Base-by-base conservation (phyloP, 2,113 vertebrate genomes). In the Oryzias celebensis region DNA sequence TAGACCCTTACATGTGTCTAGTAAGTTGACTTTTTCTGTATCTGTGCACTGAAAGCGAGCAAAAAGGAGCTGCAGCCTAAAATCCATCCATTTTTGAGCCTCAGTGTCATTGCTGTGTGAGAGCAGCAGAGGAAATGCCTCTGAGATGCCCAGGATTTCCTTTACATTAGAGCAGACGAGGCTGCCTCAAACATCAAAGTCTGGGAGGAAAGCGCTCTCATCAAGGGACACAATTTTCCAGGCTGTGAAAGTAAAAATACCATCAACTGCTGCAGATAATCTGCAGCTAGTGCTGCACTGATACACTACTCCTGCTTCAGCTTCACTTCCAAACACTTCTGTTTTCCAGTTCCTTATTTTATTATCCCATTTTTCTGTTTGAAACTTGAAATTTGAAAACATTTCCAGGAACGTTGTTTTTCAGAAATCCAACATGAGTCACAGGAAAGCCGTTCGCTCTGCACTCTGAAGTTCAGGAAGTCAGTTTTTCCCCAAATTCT, bases 111-210 rank as follows among this genome's bases (percentile, higher is more conserved):
- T 57, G 1, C 71, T 79, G 78, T 81, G 78, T 81, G 76, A 65
- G 86, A 77, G 82, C 74, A 59, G 79, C 71, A 73, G 60, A 89
- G 89, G 87, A 90, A 90, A 87, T 89, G 82, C 85, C 85, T 83
- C 61, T 17, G 68, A 58, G 75, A 85, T 87, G 81, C 84, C 75
- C 89, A 90, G 90, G 90, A 91, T 90, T 90, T 91, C 88, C 88
- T 58, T 74, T 77, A 82, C 87, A 89, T 89, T 90, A 85, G 71
- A 55, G 61, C 49, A 46, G 73, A 61, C 73, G 73, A 20, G 68
- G 68, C 62, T 26, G 55, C 24, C 49, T 66, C 75, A 84, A 71
- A 86, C 88, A 78, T 86, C 85, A 88, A 84, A 89, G 81, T 52
- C 67, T 75, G 79, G 22, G 46, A 68, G 78, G 78, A 78, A 73